Conservation (phyloP, 2,797 vertebrate species). For the Betta splendens region DNA sequence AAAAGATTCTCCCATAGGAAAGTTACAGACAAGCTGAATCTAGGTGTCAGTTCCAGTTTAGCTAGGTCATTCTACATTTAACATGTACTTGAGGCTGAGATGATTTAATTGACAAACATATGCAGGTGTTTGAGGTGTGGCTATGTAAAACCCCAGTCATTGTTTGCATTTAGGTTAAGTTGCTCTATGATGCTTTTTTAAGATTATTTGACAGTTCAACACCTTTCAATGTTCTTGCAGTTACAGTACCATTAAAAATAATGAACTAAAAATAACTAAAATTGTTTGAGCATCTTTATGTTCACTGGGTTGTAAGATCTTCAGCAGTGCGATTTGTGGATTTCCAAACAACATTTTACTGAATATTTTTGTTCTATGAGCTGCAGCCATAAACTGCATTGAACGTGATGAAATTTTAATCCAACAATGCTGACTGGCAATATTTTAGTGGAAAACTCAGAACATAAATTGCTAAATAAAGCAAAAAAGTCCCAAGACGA, state of each 20-base stretch:
- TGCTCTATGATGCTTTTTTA: neutral
- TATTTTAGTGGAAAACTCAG: too few species aligned
- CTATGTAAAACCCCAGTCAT: neutral
- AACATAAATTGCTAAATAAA: too few species aligned
- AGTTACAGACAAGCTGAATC: neutral
- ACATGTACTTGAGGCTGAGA: neutral
- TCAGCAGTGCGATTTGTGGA: too few species aligned
- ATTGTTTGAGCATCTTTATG: neutral
- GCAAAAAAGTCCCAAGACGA: neutral
- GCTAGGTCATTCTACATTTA: neutral
- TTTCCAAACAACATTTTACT: too few species aligned
- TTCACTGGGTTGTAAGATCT: too few species aligned
- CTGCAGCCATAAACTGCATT: too few species aligned
- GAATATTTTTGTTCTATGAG: too few species aligned
- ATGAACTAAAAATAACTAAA: neutral
- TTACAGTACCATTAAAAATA: neutral
- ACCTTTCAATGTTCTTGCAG: too few species aligned
- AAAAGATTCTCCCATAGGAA: too few species aligned
- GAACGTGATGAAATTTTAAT: too few species aligned
- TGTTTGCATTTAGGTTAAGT: neutral
- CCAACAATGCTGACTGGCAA: too few species aligned
- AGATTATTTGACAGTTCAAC: neutral
- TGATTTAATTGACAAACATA: neutral
- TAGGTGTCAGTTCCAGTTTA: too few species aligned
- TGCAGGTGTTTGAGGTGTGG: neutral